These are phyloP conservation scores for Spheniscus humboldti DNA, from an alignment of 2,797 vertebrate species.

Conservation along the genomic window DNA sequence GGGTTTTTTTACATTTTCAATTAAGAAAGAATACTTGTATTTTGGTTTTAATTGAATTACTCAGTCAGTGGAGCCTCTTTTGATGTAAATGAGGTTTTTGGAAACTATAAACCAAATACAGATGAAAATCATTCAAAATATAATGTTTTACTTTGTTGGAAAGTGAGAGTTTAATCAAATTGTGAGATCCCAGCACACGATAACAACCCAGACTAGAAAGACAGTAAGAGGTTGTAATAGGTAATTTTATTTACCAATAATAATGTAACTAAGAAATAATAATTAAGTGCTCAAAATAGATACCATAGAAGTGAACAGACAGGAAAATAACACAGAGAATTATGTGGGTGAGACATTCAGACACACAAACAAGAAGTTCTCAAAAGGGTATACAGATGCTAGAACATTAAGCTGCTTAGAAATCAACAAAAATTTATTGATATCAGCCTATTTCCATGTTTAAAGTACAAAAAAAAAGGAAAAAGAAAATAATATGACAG, in stretches of 20 bases:
- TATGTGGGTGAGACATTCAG: not conserved
- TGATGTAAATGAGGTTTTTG: not conserved
- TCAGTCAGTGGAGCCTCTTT: not conserved
- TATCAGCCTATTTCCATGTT: not conserved
- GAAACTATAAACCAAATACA: not conserved
- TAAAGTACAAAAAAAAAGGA: not conserved
- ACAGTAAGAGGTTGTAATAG: not conserved
- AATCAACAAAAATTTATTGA: not conserved
- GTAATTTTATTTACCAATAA: not conserved
- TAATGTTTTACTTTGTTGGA: not conserved
- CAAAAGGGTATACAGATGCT: not conserved
- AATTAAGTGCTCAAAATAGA: not conserved
- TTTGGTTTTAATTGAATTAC: not conserved
- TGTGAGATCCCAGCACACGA: not conserved
- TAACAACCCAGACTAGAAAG: not conserved
- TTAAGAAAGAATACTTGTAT: not conserved
- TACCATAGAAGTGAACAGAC: not conserved
- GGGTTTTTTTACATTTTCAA: not conserved
- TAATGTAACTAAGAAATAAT: not conserved
- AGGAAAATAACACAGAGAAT: not conserved
- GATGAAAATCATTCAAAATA: not conserved
- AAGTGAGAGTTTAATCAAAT: not conserved
- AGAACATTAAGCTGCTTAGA: not conserved
- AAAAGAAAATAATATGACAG: not conserved
- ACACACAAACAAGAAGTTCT: not conserved